phyloP scores from a whole-genome alignment of 2,113 vertebrate genomes.

The Caranx ignobilis region DNA sequence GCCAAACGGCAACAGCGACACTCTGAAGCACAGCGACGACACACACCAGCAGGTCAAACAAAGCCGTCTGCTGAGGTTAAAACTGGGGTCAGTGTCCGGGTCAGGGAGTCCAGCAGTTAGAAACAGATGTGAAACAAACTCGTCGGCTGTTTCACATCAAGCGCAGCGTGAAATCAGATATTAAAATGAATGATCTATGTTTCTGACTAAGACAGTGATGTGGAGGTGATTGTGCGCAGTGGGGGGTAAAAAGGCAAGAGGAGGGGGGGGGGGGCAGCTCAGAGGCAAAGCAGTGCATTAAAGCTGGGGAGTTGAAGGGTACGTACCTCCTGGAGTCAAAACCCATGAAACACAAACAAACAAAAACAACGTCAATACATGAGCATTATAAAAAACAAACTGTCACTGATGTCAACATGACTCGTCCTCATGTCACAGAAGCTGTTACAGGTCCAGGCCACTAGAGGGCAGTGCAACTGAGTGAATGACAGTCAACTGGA shows the following conservation, averaged over 20 bases:
- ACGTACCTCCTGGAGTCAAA: conserved; percentile 98
- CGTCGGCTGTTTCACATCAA: conserved; percentile 9
- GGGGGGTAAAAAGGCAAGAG: neutral
- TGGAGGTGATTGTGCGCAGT: conserved; percentile 27
- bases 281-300: conserved; percentile 81
- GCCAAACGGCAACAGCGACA: neutral
- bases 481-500: neutral
- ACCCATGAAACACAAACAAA: conserved; percentile 90
- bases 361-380: conserved; percentile 85
- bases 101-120: conserved; percentile 25
- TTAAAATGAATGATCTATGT: neutral
- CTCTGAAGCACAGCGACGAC: conserved; percentile 21
- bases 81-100: conserved; percentile 20
- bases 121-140: conserved; percentile 43
- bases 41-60: conserved; percentile 35
- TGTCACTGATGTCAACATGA: neutral
- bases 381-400: neutral
- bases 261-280: conserved; percentile 59
- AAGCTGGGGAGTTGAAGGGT: conserved; percentile 58
- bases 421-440: neutral
- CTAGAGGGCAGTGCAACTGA: conserved; percentile 36
- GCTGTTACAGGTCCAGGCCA: conserved; percentile 17
- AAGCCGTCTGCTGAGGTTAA: conserved; percentile 52
- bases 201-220: conserved; percentile 12
- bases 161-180: conserved; percentile 54